These are phyloP conservation scores for Apteryx mantelli DNA, from an alignment of 2,113 vertebrate genomes.

Conservation along the genomic window DNA sequence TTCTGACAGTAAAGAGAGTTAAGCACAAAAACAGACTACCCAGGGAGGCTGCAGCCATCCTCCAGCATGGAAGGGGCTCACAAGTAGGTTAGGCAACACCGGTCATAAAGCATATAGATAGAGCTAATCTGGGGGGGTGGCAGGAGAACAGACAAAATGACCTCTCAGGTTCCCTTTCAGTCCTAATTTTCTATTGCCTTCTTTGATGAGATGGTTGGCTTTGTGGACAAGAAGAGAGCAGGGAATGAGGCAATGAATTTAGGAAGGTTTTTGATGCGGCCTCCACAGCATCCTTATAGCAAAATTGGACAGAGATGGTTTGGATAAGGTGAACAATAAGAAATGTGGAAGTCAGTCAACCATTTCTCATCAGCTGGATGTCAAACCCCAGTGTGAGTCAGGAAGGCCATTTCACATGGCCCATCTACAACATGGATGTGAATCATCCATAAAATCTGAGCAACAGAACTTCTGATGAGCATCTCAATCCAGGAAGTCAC, in stretches of 20 bases:
- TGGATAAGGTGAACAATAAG: background rate
- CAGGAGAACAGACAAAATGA: background rate
- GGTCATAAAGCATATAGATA: no score
- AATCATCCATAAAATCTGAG: background rate
- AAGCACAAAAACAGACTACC: background rate
- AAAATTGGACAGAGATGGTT: no score
- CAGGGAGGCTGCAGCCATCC: fast-evolving
- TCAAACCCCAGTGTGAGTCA: background rate
- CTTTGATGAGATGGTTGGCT: fast-evolving
- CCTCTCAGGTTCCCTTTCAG: background rate
- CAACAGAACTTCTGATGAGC: background rate
- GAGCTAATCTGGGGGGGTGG: background rate
- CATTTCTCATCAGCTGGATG: background rate
- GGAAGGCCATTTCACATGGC: background rate
- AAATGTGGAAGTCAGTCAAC: background rate
- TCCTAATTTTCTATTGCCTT: background rate
- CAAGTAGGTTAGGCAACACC: no score
- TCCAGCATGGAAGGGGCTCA: background rate
- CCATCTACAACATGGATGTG: background rate
- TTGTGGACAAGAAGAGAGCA: fast-evolving
- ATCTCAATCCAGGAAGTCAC: background rate
- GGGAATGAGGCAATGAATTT: fast-evolving
- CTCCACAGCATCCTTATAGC: background rate
- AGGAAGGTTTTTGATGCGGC: background rate
- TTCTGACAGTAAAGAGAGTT: background rate